These are phyloP conservation scores for Dicrostonyx torquatus DNA, from an alignment of 2,797 vertebrate genomes.

Conservation along the genomic window DNA sequence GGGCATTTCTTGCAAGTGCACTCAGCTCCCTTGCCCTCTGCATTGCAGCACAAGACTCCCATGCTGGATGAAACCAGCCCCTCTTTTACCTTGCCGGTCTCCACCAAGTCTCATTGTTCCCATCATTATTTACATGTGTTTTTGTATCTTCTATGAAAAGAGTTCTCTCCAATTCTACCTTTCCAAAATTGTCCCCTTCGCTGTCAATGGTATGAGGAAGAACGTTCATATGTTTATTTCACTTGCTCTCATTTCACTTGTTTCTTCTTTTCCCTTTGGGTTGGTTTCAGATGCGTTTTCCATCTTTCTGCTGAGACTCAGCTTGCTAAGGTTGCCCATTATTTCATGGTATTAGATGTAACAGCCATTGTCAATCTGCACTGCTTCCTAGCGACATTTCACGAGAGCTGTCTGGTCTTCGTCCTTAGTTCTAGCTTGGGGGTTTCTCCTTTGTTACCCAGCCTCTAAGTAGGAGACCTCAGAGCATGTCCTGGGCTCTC, in stretches of 20 bases:
- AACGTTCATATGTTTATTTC: background rate
- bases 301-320: background rate
- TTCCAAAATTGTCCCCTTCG: background rate
- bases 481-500: background rate
- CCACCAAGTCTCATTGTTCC: background rate
- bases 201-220: background rate
- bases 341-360: background rate
- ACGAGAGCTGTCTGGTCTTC: background rate
- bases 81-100: background rate
- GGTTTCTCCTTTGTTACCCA: background rate
- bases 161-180: background rate
- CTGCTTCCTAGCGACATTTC: background rate
- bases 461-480: background rate
- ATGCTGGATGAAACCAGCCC: background rate
- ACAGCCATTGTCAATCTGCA: background rate
- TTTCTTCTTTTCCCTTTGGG: background rate
- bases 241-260: background rate
- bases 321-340: slow-evolving; percentile 1
- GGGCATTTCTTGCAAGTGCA: slow-evolving; percentile 16
- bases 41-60: background rate
- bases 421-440: background rate
- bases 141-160: background rate
- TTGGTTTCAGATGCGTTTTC: background rate
- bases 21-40: background rate
- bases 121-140: background rate